Percentiles rank a stretch among this genome's conserved stretches.
Conservation (phyloP, 2,113 vertebrate species). For the Psilopsiagon aurifrons region DNA sequence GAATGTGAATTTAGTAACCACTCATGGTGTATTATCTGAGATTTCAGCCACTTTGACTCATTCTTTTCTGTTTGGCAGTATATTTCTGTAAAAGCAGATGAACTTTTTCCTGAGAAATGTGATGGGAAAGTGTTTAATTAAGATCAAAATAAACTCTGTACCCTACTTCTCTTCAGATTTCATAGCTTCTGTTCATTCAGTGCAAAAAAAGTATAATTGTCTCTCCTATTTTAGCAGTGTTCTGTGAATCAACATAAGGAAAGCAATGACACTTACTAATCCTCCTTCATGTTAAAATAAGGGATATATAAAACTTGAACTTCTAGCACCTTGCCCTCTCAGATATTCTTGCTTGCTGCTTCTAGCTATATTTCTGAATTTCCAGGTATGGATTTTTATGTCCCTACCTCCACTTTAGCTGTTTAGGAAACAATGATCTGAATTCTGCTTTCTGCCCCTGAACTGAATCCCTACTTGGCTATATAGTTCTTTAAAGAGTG, state of each 20-base stretch:
- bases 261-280: constrained; percentile 1
- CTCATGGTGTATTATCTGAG: background rate
- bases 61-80: background rate
- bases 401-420: background rate
- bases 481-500: background rate
- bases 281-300: background rate
- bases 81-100: background rate
- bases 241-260: background rate
- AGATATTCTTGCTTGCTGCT: background rate
- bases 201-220: background rate
- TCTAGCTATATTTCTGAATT: background rate
- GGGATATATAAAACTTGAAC: background rate
- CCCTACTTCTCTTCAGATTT: background rate
- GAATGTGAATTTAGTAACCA: background rate
- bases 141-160: background rate
- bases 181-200: background rate
- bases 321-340: background rate
- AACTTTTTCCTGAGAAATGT: background rate
- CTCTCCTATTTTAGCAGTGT: background rate
- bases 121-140: background rate
- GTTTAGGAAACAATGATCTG: background rate
- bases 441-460: background rate
- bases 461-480: background rate
- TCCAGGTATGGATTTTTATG: background rate
- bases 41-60: background rate